phyloP scores from a whole-genome alignment of 2,888 invertebrate genomes.

The Chirona hameri region DNA sequence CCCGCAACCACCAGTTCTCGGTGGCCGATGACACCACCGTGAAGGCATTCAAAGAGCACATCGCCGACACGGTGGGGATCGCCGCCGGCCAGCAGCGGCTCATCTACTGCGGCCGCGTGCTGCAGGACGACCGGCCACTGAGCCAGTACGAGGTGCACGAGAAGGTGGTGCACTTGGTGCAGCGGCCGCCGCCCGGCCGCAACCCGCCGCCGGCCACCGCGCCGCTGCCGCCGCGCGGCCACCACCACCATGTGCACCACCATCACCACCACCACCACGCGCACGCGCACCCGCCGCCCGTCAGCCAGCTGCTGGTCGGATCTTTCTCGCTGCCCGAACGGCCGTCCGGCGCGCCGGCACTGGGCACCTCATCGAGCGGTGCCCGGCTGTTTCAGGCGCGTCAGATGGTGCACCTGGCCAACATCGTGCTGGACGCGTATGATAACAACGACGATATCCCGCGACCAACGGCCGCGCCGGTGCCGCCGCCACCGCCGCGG shows the following conservation, averaged over 20 bases:
- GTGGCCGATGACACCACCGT: slow-evolving; percentile 82
- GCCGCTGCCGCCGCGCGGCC: slow-evolving; percentile 5
- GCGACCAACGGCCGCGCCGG: slow-evolving; percentile 4
- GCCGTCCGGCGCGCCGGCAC: slow-evolving; percentile 27
- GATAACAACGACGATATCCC: neutral
- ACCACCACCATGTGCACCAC: slow-evolving; percentile 31
- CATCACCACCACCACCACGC: slow-evolving; percentile 28
- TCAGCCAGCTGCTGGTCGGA: neutral
- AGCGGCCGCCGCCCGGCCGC: slow-evolving; percentile 70
- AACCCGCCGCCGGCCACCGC: slow-evolving; percentile 28
- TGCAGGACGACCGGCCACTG: slow-evolving; percentile 80
- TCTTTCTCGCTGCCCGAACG: neutral
- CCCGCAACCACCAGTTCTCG: slow-evolving; percentile 74
- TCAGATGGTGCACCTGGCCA: slow-evolving; percentile 29
- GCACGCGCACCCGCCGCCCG: slow-evolving; percentile 12
- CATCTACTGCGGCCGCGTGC: slow-evolving; percentile 90
- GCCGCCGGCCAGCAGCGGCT: slow-evolving; percentile 78
- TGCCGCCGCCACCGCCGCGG: neutral
- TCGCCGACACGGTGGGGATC: slow-evolving; percentile 72
- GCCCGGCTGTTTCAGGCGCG: slow-evolving; percentile 30
- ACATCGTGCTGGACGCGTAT: slow-evolving; percentile 29
- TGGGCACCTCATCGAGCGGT: slow-evolving; percentile 22
- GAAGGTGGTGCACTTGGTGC: slow-evolving; percentile 88
- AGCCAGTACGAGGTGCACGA: slow-evolving; percentile 85
- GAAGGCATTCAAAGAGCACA: slow-evolving; percentile 72